Percentiles rank a stretch among this genome's conserved stretches.
These are phyloP conservation scores for Drosophila antonietae DNA, from an alignment of 2,888 invertebrate genomes.

Conservation along the genomic window DNA sequence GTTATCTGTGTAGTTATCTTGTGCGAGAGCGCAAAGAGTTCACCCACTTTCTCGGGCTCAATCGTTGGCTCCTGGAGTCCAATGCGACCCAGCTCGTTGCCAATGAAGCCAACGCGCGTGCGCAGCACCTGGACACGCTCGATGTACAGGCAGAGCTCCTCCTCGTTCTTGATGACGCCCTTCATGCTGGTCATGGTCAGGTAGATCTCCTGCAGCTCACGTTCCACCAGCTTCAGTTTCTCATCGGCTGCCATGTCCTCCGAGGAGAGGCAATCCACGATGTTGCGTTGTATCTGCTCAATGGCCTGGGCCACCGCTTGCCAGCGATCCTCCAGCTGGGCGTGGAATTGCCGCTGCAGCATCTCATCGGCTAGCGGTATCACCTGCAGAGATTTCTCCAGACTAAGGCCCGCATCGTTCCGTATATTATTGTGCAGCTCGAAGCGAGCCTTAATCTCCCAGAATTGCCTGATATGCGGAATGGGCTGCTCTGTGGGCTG, in stretches of 20 bases:
- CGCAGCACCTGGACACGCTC: slow-evolving; percentile 92
- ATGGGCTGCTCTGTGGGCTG: slow-evolving; percentile 87
- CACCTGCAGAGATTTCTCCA: slow-evolving; percentile 91
- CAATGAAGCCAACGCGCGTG: slow-evolving; percentile 90
- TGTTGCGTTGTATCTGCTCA: slow-evolving; percentile 88
- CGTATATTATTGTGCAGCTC: slow-evolving; percentile 92
- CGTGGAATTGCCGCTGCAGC: slow-evolving; percentile 91
- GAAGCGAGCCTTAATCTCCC: slow-evolving; percentile 95
- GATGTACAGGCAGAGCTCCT: slow-evolving; percentile 92
- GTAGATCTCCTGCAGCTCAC: slow-evolving; percentile 91
- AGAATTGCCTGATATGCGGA: slow-evolving; percentile 92
- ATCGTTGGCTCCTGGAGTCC: slow-evolving; percentile 88
- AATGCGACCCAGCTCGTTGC: slow-evolving; percentile 91
- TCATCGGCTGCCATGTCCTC: slow-evolving; percentile 91
- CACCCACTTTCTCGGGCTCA: slow-evolving; percentile 92
- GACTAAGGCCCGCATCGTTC: slow-evolving; percentile 89
- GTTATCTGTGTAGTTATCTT: slow-evolving; percentile 89
- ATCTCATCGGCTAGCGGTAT: slow-evolving; percentile 94
- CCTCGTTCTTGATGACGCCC: slow-evolving; percentile 92
- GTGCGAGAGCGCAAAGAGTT: slow-evolving; percentile 89
- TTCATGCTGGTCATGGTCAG: slow-evolving; percentile 89
- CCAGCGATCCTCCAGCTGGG: slow-evolving; percentile 92
- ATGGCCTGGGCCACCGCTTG: slow-evolving; percentile 88
- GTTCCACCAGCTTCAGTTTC: slow-evolving; percentile 90
- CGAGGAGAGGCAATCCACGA: slow-evolving; percentile 89